Percentiles rank a stretch among this genome's conserved stretches.
Evolutionary conservation across 2,797 vertebrate species (phyloP).

Genomic region (Morelia viridis): DNA sequence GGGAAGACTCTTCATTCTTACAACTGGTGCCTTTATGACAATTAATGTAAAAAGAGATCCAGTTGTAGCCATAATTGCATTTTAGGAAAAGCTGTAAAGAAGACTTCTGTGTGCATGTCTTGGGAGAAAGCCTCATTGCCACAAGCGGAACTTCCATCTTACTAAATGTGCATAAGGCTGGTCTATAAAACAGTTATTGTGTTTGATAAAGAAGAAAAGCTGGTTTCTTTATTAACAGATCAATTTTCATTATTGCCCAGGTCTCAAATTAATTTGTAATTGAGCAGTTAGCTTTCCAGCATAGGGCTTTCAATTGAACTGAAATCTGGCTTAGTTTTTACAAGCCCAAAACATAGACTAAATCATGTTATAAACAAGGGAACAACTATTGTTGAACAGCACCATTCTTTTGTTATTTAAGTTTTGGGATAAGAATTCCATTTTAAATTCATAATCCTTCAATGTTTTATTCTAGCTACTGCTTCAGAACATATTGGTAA

Average conservation of each 20-base stretch:
- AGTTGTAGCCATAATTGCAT: neutral
- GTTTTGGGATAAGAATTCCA: slow-evolving; percentile 5
- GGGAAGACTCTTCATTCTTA: neutral
- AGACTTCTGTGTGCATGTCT: neutral
- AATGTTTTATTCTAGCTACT: neutral
- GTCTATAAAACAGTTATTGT: neutral
- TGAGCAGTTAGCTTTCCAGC: slow-evolving; percentile 59
- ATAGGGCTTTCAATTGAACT: slow-evolving; percentile 56
- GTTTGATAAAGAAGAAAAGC: slow-evolving; percentile 6
- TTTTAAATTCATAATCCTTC: neutral
- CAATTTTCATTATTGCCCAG: slow-evolving; percentile 66
- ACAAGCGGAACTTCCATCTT: neutral
- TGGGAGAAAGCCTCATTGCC: neutral
- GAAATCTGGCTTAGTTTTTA: slow-evolving; percentile 43
- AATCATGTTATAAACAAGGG: slow-evolving; percentile 30
- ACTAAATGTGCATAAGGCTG: neutral
- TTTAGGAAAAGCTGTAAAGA: neutral
- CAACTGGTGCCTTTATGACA: neutral
- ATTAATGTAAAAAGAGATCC: slow-evolving; percentile 18
- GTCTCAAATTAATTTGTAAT: slow-evolving; percentile 67
- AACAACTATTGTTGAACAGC: slow-evolving; percentile 25
- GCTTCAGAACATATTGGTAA: neutral
- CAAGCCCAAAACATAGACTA: slow-evolving; percentile 45
- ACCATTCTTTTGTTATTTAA: neutral
- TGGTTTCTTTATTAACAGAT: slow-evolving; percentile 54